A percentile compares a stretch with the other conserved stretches of the same genome.
Evolutionary conservation across 1,140 invertebrate genomes (phyloP).

Genomic region (Brachionus rotundiformis): DNA sequence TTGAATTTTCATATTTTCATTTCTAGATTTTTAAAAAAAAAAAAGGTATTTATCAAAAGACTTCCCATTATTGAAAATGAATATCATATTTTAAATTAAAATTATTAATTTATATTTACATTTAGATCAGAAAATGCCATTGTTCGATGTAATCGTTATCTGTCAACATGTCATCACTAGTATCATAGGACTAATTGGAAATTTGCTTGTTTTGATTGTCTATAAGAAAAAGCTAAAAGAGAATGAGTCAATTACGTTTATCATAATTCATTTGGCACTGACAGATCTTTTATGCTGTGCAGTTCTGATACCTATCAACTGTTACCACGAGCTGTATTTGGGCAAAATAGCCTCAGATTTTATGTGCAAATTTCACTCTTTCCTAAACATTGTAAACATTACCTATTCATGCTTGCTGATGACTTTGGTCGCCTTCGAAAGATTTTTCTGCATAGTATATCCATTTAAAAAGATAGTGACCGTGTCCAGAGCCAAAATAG

Average conservation of each 20-base stretch:
- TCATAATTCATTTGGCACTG: slow-evolving; percentile 41
- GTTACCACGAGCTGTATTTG: slow-evolving; percentile 27
- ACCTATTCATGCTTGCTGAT: slow-evolving; percentile 50
- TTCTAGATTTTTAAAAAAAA: not conserved
- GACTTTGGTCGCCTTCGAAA: slow-evolving; percentile 40
- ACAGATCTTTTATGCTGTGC: slow-evolving; percentile 44
- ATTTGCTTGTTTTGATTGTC: slow-evolving; percentile 33
- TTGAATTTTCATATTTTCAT: not conserved
- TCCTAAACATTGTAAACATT: slow-evolving; percentile 44
- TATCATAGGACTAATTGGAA: slow-evolving; percentile 28
- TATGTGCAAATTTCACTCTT: slow-evolving; percentile 52
- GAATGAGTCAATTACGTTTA: slow-evolving; percentile 43
- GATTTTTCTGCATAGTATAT: slow-evolving; percentile 49
- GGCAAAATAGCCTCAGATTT: slow-evolving; percentile 50
- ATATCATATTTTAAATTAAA: too few species aligned
- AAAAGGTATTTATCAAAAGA: too few species aligned
- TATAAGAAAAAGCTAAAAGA: slow-evolving; percentile 42
- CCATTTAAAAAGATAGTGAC: slow-evolving; percentile 27
- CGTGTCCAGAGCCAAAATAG: slow-evolving; percentile 3
- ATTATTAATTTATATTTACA: too few species aligned
- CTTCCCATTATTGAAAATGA: too few species aligned
- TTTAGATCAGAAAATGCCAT: not conserved
- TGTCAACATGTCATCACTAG: slow-evolving; percentile 19
- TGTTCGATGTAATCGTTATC: slow-evolving; percentile 8
- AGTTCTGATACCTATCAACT: slow-evolving; percentile 46